phyloP scores from a whole-genome alignment of 2,797 vertebrate genomes.

The Myiotriccus ornatus region DNA sequence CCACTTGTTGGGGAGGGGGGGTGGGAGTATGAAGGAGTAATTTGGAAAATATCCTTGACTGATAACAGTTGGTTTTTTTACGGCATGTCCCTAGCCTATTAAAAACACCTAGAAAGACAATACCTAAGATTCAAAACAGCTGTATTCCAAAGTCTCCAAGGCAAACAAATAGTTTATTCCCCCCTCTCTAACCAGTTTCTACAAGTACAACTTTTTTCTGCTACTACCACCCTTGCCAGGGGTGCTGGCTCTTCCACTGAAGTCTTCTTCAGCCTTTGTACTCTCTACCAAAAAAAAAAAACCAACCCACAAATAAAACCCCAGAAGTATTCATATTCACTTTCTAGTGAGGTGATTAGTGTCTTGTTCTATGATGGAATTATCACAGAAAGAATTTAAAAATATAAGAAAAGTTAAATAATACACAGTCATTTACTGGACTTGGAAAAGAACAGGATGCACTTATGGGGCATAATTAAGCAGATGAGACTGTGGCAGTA shows the following conservation, averaged over 20 bases:
- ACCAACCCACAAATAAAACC: background rate
- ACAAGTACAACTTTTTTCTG: background rate
- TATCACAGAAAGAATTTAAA: background rate
- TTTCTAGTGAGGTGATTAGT: background rate
- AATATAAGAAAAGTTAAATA: background rate
- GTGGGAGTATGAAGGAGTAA: background rate
- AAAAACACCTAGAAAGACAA: constrained; percentile 18
- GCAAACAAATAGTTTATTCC: background rate
- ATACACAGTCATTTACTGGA: background rate
- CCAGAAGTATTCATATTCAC: background rate
- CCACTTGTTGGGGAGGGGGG: background rate
- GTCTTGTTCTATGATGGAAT: background rate
- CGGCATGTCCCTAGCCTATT: background rate
- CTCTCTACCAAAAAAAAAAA: background rate
- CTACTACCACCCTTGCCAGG: background rate
- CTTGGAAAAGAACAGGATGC: background rate
- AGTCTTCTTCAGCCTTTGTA: background rate
- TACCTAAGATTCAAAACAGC: background rate
- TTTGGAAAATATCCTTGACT: background rate
- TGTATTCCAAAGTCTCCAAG: background rate
- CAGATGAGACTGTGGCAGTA: background rate
- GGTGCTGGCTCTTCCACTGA: background rate
- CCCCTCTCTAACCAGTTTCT: background rate
- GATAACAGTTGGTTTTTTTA: background rate
- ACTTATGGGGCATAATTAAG: background rate